Base-by-base conservation (phyloP, 2,113 vertebrate genomes). In the Macquaria ambigua region DNA sequence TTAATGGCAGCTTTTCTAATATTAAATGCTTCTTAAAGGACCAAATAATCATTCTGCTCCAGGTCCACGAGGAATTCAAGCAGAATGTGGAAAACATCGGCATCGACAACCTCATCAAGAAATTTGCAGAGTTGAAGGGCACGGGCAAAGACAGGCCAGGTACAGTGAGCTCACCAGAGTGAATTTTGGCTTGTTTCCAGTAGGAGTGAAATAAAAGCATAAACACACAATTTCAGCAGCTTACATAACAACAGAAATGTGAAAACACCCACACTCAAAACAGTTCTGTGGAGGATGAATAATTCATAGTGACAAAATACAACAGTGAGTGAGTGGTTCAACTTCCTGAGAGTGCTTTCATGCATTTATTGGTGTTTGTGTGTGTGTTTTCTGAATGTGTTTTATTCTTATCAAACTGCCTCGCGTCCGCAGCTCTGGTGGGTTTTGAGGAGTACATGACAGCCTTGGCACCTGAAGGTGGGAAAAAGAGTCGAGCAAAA, bases 11-110 rank as follows among this genome's bases (percentile, higher is more conserved):
- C n/a, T 31, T 56, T 62, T 28, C 4, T 31, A 4, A 39, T n/a
- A 25, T 12, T 9, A 20, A 0, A 18, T n/a, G 14, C 5, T 25
- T 11, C 25, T 41, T 77, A 21, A 28, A 21, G 16, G 25, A 37
- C 1, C 31, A 18, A 8, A 31, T 43, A 15, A 74, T 48, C 6
- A 31, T 31, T 80, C 56, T 14, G 48, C 84, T 81, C 48, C 77
- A 99, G 98, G 98, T 99, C 0, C 97, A 99, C 0, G 97, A 98
- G 87, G 98, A 99, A 20, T 99, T 99, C 89, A 98, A 99, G 90
- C 98, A 99, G 87, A 99, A 99, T 14, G 96, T 98, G 89, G 97
- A 99, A 87, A 99, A 99, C 88, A 97, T 98, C 3, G 96, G 96
- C 28, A 96, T 97, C 4, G 97, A 97, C 39, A 96, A 95, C 84